Percentiles rank a stretch among this genome's conserved stretches.
Conservation (phyloP, 2,888 invertebrate genomes). For the Lepas anatifera region DNA sequence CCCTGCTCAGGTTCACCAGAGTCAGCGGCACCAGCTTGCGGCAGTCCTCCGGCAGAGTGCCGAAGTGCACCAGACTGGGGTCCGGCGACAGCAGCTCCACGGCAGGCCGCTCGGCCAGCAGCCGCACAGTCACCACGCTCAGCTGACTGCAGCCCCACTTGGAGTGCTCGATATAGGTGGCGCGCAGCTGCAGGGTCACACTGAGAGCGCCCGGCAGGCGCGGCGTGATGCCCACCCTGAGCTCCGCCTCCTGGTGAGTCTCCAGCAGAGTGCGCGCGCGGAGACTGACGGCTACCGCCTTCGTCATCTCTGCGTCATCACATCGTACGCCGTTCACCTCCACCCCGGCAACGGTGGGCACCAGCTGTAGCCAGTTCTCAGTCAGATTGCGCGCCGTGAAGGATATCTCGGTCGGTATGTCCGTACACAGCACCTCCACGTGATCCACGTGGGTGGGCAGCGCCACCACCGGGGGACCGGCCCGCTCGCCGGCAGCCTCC, state of each 20-base stretch:
- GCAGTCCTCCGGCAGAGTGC: conserved; percentile 3
- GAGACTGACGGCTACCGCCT: neutral
- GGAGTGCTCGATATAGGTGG: neutral
- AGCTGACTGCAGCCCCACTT: neutral
- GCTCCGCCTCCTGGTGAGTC: neutral
- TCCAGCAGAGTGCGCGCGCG: neutral
- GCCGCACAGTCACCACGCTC: neutral
- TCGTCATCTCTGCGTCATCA: neutral
- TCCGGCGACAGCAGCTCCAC: neutral
- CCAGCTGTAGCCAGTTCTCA: neutral
- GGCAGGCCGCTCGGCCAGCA: neutral
- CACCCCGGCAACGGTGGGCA: neutral
- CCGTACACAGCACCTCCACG: neutral
- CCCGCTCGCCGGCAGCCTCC: too few species aligned
- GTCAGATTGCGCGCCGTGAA: neutral
- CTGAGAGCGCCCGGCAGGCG: neutral
- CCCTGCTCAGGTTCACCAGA: neutral
- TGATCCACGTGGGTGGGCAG: neutral
- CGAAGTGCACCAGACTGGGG: neutral
- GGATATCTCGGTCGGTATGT: neutral
- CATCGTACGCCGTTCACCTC: neutral
- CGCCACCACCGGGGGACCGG: neutral
- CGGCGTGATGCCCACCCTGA: neutral
- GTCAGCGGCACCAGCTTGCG: conserved; percentile 2
- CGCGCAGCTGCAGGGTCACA: neutral